Base-by-base conservation (phyloP, 2,113 vertebrate species). In the Columbina picui region DNA sequence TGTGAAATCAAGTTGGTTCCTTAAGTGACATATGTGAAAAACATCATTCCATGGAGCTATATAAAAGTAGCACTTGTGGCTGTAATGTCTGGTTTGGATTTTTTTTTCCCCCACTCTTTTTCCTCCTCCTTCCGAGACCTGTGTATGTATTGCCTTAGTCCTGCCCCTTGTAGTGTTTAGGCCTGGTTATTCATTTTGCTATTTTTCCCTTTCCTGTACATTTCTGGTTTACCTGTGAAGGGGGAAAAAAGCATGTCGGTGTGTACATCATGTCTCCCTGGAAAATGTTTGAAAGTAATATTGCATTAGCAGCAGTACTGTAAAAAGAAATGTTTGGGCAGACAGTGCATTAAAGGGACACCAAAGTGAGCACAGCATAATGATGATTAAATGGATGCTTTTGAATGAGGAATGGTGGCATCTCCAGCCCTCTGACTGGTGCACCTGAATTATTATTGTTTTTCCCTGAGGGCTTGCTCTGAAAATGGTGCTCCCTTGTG, bases 191-290 rank as follows among this genome's bases (percentile, higher is more conserved):
- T 63, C 8, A 5, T 32, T 73, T 79, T 34, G 25, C 52, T 5
- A 0, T 45, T 67, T 70, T 68, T n/a, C 17, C 12, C 20, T 0
- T 3, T 74, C 12, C 32, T 80, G 19, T n/a, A 32, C 4, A 1
- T 27, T 64, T 38, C 38, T 71, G 14, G 16, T 79, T 70, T 39
- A 27, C 41, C 7, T 34, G 8, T 39, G 30, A 50, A 73, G 85
- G 45, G 29, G 50, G 25, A 17, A 8, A 39, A 60, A 30, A 64
- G 2, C 9, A 30, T 68, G 47, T 25, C 9, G 45, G 65, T 52
- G 10, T 56, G 12, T 47, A 34, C 30, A 43, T 7, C 39, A 0
- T 23, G 34, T 19, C 21, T 68, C 12, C 32, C 67, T 81, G 41
- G 34, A 80, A 77, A 12, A 34, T 19, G 11, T 39, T 56, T 60